phyloP scores from a whole-genome alignment of 2,888 invertebrate species.

The Synanthedon tipuliformis region DNA sequence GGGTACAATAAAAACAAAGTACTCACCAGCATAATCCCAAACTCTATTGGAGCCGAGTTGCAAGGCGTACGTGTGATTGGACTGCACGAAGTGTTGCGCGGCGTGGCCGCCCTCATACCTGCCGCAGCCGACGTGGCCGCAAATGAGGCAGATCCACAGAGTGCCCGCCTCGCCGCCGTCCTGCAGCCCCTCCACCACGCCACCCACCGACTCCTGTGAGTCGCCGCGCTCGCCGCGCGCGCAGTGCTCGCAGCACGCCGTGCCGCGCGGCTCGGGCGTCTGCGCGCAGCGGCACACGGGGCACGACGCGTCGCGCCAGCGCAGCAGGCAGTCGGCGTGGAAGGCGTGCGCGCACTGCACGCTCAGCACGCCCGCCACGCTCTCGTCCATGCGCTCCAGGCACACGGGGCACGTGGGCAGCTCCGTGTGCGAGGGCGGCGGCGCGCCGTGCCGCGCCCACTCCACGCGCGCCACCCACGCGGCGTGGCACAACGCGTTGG shows the following conservation, averaged over 20 bases:
- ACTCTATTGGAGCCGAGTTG: conserved; percentile 96
- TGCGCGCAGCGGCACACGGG: conserved; percentile 95
- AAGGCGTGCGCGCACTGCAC: conserved; percentile 99
- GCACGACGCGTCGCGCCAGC: conserved; percentile 98
- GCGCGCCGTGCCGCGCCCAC: conserved; percentile 80
- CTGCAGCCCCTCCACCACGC: conserved; percentile 65
- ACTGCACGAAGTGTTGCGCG: conserved; percentile 93
- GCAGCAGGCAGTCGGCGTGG: conserved; percentile 93
- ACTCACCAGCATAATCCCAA: conserved; percentile 98
- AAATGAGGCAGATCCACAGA: conserved; percentile 98
- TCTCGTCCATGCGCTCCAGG: conserved; percentile 96
- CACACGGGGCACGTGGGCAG: conserved; percentile 98
- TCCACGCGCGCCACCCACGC: conserved; percentile 96
- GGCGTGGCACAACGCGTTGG: conserved; percentile 90
- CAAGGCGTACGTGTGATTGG: conserved; percentile 97
- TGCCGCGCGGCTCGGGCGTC: conserved; percentile 81
- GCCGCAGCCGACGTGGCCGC: conserved; percentile 98
- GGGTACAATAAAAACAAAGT: not conserved
- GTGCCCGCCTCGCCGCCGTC: conserved; percentile 76
- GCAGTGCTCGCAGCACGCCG: conserved; percentile 79
- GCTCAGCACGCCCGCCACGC: conserved; percentile 95
- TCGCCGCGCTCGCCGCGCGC: conserved; percentile 66
- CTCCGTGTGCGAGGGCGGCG: conserved; percentile 86
- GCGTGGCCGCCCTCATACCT: conserved; percentile 87
- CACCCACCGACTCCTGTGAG: conserved; percentile 29